A percentile compares a stretch with the other conserved stretches of the same genome.
phyloP scores from a whole-genome alignment of 2,113 vertebrate species.

The Nettapus auritus region DNA sequence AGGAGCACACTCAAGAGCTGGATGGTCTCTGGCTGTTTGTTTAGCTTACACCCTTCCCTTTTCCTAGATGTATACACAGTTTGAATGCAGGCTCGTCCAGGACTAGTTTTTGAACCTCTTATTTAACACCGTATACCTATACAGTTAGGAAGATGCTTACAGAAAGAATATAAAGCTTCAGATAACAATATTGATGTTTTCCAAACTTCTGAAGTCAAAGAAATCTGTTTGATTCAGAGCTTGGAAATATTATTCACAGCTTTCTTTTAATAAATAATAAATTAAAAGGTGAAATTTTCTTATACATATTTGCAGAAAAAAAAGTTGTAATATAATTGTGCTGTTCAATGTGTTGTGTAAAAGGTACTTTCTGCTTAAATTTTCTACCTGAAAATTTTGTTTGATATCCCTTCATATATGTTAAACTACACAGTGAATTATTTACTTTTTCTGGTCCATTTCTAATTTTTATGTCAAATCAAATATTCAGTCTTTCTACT shows the following conservation, averaged over 20 bases:
- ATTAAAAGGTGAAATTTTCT: background rate
- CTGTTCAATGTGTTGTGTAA: background rate
- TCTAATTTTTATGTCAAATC: background rate
- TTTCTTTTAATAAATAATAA: background rate
- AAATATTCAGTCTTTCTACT: background rate
- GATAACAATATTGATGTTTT: background rate
- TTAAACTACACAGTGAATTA: background rate
- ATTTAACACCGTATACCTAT: background rate
- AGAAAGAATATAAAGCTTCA: background rate
- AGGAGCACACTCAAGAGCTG: background rate
- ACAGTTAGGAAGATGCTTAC: background rate
- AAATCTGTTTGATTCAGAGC: background rate
- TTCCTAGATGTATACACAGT: background rate
- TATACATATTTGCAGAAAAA: background rate
- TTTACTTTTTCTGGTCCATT: background rate
- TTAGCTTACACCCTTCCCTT: background rate
- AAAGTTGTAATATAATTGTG: background rate
- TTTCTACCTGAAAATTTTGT: background rate
- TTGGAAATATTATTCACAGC: background rate
- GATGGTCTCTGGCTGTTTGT: background rate
- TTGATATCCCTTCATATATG: background rate
- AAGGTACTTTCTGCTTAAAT: background rate
- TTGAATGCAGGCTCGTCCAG: background rate
- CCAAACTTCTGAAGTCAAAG: background rate
- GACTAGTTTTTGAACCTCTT: background rate